Evolutionary conservation across 2,113 vertebrate species (phyloP).

Genomic region (Abramis brama): DNA sequence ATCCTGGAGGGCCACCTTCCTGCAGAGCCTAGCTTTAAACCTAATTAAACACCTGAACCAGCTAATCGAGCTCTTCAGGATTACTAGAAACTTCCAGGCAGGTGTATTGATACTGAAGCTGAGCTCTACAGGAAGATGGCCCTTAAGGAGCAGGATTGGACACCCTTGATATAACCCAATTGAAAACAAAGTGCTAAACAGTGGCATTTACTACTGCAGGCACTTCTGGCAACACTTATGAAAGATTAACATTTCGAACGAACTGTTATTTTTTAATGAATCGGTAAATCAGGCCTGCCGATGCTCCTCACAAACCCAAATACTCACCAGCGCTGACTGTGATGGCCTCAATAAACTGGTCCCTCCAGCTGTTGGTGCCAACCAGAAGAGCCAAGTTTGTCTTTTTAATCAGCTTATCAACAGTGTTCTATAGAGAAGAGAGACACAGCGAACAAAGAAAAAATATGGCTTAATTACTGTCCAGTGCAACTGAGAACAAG

Average conservation of each 20-base stretch:
- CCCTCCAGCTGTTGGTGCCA: conserved; percentile 98
- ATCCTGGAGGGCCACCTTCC: not conserved
- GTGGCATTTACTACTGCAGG: not conserved
- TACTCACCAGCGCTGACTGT: conserved; percentile 97
- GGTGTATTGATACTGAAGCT: not conserved
- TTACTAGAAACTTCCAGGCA: not conserved
- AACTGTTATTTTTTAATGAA: not conserved
- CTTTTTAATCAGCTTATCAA: conserved; percentile 99
- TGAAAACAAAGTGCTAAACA: not conserved
- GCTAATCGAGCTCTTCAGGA: not conserved
- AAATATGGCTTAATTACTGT: conserved; percentile 7
- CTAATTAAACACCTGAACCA: not conserved
- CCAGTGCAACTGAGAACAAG: not conserved
- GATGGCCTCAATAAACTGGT: conserved; percentile 99
- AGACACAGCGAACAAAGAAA: conserved; percentile 19
- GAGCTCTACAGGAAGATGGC: not conserved
- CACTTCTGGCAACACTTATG: not conserved
- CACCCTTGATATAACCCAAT: not conserved
- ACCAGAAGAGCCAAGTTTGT: conserved; percentile 98
- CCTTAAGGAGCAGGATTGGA: not conserved
- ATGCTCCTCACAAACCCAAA: not conserved
- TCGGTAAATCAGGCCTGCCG: not conserved
- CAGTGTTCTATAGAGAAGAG: conserved; percentile 84
- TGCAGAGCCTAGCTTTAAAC: not conserved
- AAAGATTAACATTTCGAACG: not conserved